phyloP scores from a whole-genome alignment of 2,113 vertebrate species.

The Bettongia penicillata region DNA sequence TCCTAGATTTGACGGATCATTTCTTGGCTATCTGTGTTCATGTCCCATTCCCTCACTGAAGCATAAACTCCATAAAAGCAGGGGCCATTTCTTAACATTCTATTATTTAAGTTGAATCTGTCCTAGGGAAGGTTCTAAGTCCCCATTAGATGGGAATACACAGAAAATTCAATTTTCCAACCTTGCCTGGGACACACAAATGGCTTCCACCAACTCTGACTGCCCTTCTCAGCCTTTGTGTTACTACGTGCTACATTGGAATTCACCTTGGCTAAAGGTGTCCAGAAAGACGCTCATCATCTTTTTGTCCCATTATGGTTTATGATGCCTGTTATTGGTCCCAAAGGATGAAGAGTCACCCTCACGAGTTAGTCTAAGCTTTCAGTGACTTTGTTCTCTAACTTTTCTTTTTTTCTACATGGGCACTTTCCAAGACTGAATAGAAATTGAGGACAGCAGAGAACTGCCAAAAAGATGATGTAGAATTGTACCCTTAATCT shows the following conservation, averaged over 20 bases:
- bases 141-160: background rate
- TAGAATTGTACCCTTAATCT: background rate
- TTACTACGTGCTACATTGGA: background rate
- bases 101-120: background rate
- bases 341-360: background rate
- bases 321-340: background rate
- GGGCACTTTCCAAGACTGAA: background rate
- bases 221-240: background rate
- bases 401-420: background rate
- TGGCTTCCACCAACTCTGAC: background rate
- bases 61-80: background rate
- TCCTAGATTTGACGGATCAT: background rate
- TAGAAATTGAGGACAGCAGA: background rate
- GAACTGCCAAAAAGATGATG: background rate
- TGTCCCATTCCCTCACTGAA: background rate
- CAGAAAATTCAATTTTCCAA: background rate
- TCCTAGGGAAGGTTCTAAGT: background rate
- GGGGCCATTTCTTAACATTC: background rate
- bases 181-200: background rate
- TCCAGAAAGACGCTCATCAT: background rate
- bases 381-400: background rate
- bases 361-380: background rate
- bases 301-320: background rate
- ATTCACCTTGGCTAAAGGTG: background rate
- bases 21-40: background rate